These are phyloP conservation scores for Protobothrops flavoviridis DNA, from an alignment of 2,113 vertebrate genomes.

Conservation along the genomic window DNA sequence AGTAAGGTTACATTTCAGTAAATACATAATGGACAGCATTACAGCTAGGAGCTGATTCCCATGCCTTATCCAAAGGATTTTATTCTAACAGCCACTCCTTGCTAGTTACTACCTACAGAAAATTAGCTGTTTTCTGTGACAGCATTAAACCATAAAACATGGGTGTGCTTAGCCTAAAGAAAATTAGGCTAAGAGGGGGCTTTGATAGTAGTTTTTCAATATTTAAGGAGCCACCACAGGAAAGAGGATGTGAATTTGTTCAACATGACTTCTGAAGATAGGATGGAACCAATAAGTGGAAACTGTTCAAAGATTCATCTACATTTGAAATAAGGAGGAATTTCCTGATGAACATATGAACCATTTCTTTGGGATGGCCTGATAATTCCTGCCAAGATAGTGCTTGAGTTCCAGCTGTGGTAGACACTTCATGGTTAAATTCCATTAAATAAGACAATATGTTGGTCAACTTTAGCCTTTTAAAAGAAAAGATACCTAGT, in stretches of 20 bases:
- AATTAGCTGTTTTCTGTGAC: not conserved
- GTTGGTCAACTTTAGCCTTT: too few relatives aligned
- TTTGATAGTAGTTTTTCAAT: not conserved
- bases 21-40: not conserved
- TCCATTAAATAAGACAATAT: too few relatives aligned
- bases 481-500: too few relatives aligned
- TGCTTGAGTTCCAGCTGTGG: not conserved
- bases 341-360: not conserved
- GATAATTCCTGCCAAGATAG: not conserved
- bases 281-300: not conserved
- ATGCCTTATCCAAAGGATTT: not conserved
- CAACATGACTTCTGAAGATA: not conserved
- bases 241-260: not conserved
- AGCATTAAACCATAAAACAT: not conserved
- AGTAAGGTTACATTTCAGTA: not conserved
- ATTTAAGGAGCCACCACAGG: not conserved
- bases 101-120: not conserved
- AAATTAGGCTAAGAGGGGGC: not conserved
- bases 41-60: not conserved
- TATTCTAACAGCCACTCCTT: not conserved
- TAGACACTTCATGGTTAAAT: too few relatives aligned
- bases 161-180: not conserved
- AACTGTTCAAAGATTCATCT: not conserved
- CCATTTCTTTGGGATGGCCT: not conserved
- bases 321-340: not conserved